A percentile compares a stretch with the other conserved stretches of the same genome.
Conservation (phyloP, 2,888 invertebrate genomes). For the Brachyopa scutellaris region DNA sequence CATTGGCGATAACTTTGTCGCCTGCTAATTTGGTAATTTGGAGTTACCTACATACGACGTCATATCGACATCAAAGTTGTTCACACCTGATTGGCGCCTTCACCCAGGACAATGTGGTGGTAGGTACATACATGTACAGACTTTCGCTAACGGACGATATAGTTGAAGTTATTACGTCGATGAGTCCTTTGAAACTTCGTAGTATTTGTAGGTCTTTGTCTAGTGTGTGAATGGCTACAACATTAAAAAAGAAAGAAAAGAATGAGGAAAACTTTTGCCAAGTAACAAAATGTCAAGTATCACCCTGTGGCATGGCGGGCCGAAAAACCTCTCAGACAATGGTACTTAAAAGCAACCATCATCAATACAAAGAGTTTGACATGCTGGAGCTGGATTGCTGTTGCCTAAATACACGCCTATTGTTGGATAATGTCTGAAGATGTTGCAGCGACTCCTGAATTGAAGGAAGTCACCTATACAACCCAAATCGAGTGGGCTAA, state of each 20-base stretch:
- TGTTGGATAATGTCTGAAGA: slow-evolving; percentile 54
- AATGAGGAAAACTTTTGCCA: slow-evolving; percentile 10
- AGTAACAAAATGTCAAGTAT: slow-evolving; percentile 49
- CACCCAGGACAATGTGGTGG: neutral
- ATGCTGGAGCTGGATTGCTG: neutral
- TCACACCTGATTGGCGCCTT: slow-evolving; percentile 20
- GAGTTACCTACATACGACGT: no score
- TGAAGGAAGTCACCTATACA: slow-evolving; percentile 62
- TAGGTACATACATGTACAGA: neutral
- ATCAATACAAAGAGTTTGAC: neutral
- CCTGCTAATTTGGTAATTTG: slow-evolving; percentile 2
- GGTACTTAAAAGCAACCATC: slow-evolving; percentile 79
- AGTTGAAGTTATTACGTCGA: neutral
- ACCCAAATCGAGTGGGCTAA: neutral
- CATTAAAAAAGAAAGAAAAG: neutral
- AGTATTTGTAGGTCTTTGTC: slow-evolving; percentile 10
- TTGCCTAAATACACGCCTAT: slow-evolving; percentile 28
- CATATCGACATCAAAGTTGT: neutral
- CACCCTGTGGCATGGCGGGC: slow-evolving; percentile 32
- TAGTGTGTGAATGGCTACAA: slow-evolving; percentile 11
- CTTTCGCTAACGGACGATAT: neutral
- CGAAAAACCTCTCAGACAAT: slow-evolving; percentile 79
- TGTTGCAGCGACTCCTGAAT: slow-evolving; percentile 35
- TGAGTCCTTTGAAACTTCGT: neutral
- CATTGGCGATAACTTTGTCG: neutral